Evolutionary conservation across 2,113 vertebrate species (phyloP).

Genomic region (Picathartes gymnocephalus): DNA sequence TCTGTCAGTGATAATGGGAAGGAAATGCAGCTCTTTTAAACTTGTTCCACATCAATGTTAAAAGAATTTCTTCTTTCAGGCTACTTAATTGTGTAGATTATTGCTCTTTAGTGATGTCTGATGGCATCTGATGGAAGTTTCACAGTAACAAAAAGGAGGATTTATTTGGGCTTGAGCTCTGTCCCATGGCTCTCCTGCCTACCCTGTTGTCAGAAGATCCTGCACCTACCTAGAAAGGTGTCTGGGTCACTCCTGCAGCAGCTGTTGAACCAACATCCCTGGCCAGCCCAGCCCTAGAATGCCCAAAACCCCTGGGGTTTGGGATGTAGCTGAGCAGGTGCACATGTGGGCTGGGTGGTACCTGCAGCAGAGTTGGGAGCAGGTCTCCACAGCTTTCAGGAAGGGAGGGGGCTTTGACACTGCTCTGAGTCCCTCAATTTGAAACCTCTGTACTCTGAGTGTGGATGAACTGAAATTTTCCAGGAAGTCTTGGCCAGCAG

Average conservation of each 20-base stretch:
- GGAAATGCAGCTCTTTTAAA: background rate
- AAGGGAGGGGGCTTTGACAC: background rate
- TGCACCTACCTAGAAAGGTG: background rate
- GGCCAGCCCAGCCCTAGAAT: background rate
- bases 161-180: background rate
- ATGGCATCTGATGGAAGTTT: background rate
- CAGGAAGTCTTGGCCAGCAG: background rate
- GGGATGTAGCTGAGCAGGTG: background rate
- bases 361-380: background rate
- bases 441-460: background rate
- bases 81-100: background rate
- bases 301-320: background rate
- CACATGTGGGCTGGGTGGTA: background rate
- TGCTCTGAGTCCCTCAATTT: rapidly evolving
- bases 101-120: background rate
- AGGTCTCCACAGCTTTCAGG: background rate
- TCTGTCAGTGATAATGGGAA: background rate
- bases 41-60: background rate
- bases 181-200: background rate
- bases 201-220: background rate
- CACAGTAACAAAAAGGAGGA: background rate
- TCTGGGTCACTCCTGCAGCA: background rate
- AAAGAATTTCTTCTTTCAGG: background rate
- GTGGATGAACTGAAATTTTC: background rate
- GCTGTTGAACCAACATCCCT: background rate